These are phyloP conservation scores for Heteromurus nitidus DNA, from an alignment of 2,888 invertebrate species.

Conservation along the genomic window DNA sequence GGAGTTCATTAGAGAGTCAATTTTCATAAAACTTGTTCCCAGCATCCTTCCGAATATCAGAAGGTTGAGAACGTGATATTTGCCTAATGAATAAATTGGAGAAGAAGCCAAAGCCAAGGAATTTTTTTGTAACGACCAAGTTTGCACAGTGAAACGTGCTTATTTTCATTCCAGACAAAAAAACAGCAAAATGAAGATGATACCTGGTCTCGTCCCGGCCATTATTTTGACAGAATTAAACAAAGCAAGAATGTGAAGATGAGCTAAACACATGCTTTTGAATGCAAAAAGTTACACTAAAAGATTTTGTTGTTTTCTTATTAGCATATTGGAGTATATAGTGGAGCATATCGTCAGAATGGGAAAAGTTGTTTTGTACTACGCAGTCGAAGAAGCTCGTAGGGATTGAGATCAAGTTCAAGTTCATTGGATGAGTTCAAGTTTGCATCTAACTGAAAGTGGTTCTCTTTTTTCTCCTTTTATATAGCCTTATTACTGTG, in stretches of 20 bases:
- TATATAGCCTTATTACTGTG: not conserved
- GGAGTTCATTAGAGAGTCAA: slow-evolving; percentile 1
- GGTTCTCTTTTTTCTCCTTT: too few species aligned
- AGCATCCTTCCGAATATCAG: too few species aligned
- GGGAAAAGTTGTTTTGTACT: not conserved
- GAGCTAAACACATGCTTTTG: slow-evolving; percentile 4
- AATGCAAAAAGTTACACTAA: not conserved
- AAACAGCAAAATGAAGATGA: not conserved
- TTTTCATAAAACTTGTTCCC: too few species aligned
- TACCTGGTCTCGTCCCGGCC: not conserved
- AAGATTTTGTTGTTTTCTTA: not conserved
- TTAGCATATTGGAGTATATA: not conserved
- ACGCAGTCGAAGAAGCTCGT: not conserved
- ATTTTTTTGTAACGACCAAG: not conserved
- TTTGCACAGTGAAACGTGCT: not conserved
- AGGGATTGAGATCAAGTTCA: slow-evolving; percentile 44
- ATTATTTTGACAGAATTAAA: not conserved
- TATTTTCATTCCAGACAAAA: not conserved
- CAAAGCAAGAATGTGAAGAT: slow-evolving; percentile 25
- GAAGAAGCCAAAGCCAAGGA: not conserved
- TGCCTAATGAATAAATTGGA: not conserved
- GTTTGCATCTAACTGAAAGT: slow-evolving; percentile 5
- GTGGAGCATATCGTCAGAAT: not conserved
- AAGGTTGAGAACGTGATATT: not conserved
- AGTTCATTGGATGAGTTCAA: slow-evolving; percentile 50